Evolutionary conservation across 2,113 vertebrate genomes (phyloP).

Genomic region (Tympanuchus pallidicinctus): DNA sequence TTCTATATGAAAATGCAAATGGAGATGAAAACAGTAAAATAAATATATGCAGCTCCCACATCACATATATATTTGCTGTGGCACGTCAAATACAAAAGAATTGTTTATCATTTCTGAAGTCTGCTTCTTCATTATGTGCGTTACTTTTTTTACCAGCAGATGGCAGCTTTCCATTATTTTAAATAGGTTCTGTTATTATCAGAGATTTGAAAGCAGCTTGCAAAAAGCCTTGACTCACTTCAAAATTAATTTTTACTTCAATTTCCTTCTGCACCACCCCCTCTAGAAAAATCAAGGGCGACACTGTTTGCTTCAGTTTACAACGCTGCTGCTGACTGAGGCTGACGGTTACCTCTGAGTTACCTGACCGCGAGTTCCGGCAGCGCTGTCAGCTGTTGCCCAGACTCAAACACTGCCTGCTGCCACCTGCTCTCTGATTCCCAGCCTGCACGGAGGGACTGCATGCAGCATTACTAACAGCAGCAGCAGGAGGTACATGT

Average conservation of each 20-base stretch:
- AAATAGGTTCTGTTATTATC: conserved; percentile 2
- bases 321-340: not conserved
- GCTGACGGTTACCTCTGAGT: not conserved
- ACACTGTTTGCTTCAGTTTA: not conserved
- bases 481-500: not conserved
- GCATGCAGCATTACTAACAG: not conserved
- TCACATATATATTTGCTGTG: conserved; percentile 6
- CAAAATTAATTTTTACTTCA: conserved; percentile 6
- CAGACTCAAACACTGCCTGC: not conserved
- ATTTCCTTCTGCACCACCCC: not conserved
- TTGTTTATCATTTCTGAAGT: not conserved
- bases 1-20: conserved; percentile 64
- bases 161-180: conserved; percentile 73
- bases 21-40: conserved; percentile 29
- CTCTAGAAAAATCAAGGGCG: not conserved
- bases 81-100: conserved; percentile 52
- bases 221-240: conserved; percentile 11
- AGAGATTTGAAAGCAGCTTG: not conserved
- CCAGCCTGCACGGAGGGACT: not conserved
- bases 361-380: not conserved
- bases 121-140: not conserved
- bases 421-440: not conserved
- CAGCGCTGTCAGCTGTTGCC: not conserved
- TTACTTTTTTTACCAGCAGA: conserved; percentile 65
- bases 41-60: conserved; percentile 54